Conservation (phyloP, 2,797 vertebrate species). For the Dermochelys coriacea region DNA sequence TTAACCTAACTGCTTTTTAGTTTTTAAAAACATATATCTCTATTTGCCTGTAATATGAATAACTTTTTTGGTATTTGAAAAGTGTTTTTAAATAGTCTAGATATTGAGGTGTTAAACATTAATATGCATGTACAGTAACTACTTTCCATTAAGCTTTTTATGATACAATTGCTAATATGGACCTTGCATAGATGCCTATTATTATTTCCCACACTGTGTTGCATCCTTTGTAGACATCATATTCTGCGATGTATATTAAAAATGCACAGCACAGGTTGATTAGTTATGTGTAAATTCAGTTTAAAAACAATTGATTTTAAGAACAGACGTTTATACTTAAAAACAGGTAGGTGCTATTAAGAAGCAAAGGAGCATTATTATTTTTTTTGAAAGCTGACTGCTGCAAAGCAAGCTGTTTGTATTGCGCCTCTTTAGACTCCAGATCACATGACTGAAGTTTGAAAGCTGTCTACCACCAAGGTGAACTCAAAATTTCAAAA, state of each 20-base stretch:
- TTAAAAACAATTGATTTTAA: not conserved
- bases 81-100: not conserved
- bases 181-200: not conserved
- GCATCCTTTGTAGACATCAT: not conserved
- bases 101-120: not conserved
- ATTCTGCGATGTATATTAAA: not conserved
- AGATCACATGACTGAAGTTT: constrained; percentile 49
- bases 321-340: not conserved
- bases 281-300: not conserved
- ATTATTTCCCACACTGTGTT: not conserved
- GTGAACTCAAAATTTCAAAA: constrained; percentile 51
- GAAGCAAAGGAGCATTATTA: not conserved
- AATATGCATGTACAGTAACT: not conserved
- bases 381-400: not conserved
- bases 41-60: not conserved
- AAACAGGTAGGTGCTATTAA: not conserved
- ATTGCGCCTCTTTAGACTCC: constrained; percentile 36
- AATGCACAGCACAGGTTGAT: not conserved
- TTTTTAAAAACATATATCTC: not conserved
- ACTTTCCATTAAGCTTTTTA: constrained; percentile 41
- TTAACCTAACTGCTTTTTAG: not conserved
- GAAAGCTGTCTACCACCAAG: constrained; percentile 29
- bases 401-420: constrained; percentile 39
- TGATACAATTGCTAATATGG: not conserved
- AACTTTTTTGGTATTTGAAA: not conserved